phyloP scores from a whole-genome alignment of 2,888 invertebrate species.

The Sesia apiformis region DNA sequence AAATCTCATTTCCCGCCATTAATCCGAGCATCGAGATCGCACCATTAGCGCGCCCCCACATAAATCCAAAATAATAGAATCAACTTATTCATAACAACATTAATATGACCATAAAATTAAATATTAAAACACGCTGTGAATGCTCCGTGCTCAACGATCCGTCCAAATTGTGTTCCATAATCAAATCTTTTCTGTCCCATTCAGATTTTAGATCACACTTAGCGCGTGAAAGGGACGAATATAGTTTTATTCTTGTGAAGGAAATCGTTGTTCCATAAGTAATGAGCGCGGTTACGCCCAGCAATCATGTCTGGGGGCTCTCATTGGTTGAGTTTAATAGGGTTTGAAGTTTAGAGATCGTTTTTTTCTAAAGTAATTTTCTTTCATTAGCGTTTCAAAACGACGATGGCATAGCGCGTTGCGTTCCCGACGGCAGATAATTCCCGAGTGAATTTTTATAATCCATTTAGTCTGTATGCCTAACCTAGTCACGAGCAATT shows the following conservation, averaged over 20 bases:
- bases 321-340: conserved; percentile 56
- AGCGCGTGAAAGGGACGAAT: conserved; percentile 24
- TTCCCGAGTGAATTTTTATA: conserved; percentile 22
- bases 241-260: conserved; percentile 14
- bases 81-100: conserved; percentile 61
- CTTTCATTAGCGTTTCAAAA: conserved; percentile 41
- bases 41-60: conserved; percentile 51
- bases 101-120: conserved; percentile 65
- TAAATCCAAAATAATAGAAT: conserved; percentile 52
- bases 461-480: conserved; percentile 4
- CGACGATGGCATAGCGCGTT: conserved; percentile 22
- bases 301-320: conserved; percentile 46
- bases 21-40: conserved; percentile 20
- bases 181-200: conserved; percentile 23
- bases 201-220: conserved; percentile 5
- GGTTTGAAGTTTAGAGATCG: conserved; percentile 49
- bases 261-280: conserved; percentile 33
- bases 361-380: conserved; percentile 44
- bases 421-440: conserved; percentile 5
- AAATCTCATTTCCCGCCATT: conserved; percentile 24
- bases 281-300: conserved; percentile 64
- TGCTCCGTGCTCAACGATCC: conserved; percentile 28
- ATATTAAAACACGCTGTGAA: conserved; percentile 61
- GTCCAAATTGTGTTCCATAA: conserved; percentile 36
- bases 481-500: no score